Evolutionary conservation across 2,797 vertebrate species (phyloP).

Genomic region (Carcharodon carcharias): DNA sequence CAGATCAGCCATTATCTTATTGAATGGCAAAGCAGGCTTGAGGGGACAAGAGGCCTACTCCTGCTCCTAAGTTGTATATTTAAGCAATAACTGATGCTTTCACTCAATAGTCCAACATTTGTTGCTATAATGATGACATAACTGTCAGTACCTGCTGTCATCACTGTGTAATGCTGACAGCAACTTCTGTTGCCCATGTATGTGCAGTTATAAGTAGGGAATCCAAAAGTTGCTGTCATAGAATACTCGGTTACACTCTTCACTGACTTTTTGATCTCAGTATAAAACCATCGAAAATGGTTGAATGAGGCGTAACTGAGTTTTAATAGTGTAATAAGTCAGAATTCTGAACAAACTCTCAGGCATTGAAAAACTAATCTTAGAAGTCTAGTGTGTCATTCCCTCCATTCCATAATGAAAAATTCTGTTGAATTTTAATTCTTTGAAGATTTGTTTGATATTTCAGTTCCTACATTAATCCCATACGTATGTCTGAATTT

Average conservation of each 20-base stretch:
- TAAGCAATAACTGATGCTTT: background rate
- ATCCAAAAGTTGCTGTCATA: background rate
- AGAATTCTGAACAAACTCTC: background rate
- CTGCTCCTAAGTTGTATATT: background rate
- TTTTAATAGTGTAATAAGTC: background rate
- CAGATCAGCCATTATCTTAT: too few relatives aligned
- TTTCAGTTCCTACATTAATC: background rate
- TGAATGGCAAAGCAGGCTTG: background rate
- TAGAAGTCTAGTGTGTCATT: background rate
- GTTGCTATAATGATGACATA: background rate
- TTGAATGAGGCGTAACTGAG: background rate
- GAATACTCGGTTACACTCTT: background rate
- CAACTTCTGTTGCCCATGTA: background rate
- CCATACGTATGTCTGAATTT: too few relatives aligned
- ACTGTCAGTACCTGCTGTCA: background rate
- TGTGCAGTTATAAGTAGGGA: background rate
- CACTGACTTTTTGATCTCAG: background rate
- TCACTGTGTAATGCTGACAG: background rate
- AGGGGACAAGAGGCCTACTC: background rate
- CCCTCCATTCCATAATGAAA: background rate
- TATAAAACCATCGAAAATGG: background rate
- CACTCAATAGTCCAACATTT: background rate
- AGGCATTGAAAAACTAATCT: background rate
- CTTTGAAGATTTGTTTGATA: background rate
- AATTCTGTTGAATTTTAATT: background rate